phyloP scores from a whole-genome alignment of 1,140 invertebrate genomes.

The Cardiocondyla obscurior region DNA sequence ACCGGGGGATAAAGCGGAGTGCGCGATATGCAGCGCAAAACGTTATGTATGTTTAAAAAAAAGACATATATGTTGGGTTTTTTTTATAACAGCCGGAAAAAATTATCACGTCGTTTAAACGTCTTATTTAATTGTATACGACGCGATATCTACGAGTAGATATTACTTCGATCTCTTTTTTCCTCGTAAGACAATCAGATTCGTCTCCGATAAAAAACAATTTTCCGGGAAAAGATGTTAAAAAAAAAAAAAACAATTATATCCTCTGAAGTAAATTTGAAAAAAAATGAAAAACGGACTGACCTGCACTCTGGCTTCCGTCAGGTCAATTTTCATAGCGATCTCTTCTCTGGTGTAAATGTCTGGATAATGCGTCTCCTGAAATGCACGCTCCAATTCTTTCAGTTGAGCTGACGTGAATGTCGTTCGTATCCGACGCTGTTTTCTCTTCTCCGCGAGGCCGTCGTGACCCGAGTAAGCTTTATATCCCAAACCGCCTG shows the following conservation, averaged over 20 bases:
- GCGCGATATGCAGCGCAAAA: background rate
- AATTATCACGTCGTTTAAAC: background rate
- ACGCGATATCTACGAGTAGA: background rate
- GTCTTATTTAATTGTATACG: background rate
- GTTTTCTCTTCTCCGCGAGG: conserved; percentile 95
- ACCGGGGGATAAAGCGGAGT: background rate
- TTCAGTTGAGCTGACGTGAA: conserved; percentile 98
- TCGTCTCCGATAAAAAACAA: background rate
- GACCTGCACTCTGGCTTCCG: conserved; percentile 99
- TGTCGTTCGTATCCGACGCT: conserved; percentile 96
- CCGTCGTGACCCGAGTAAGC: conserved; percentile 94
- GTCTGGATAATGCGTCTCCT: conserved; percentile 99
- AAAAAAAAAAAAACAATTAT: no score
- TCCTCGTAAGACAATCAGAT: background rate
- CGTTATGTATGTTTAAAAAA: conserved; percentile 23
- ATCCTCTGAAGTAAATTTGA: no score
- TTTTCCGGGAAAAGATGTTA: background rate
- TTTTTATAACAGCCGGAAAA: background rate
- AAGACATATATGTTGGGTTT: background rate
- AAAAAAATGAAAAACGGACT: conserved; percentile 66
- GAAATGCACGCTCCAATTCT: conserved; percentile 97
- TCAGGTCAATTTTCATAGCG: conserved; percentile 98
- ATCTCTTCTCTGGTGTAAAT: conserved; percentile 99
- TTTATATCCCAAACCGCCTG: conserved; percentile 94
- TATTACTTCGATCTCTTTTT: background rate